A percentile compares a stretch with the other conserved stretches of the same genome.
phyloP scores from a whole-genome alignment of 2,888 invertebrate genomes.

The Apotomis capreana region DNA sequence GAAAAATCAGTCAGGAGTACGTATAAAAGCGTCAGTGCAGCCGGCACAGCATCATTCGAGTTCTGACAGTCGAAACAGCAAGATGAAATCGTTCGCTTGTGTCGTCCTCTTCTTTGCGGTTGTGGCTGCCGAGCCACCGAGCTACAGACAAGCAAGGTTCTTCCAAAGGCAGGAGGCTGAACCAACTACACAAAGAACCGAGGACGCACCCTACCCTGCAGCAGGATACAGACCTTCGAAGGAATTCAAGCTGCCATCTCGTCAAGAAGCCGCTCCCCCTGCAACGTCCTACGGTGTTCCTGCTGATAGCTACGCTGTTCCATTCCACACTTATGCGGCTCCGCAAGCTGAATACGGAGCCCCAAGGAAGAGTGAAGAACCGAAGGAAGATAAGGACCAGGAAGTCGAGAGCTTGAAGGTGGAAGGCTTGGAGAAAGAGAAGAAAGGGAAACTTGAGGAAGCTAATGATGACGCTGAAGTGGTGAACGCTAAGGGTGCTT shows the following conservation, averaged over 20 bases:
- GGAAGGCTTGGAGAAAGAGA: constrained; percentile 45
- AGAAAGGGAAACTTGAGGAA: constrained; percentile 57
- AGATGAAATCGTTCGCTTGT: constrained; percentile 70
- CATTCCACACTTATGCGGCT: constrained; percentile 65
- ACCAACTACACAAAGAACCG: constrained; percentile 50
- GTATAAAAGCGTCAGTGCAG: constrained; percentile 66
- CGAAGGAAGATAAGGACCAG: constrained; percentile 31
- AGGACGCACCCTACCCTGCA: constrained; percentile 68
- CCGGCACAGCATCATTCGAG: constrained; percentile 73
- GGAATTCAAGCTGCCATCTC: constrained; percentile 69
- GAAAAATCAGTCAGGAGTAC: constrained; percentile 54
- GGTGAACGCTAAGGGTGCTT: constrained; percentile 79
- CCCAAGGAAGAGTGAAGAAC: constrained; percentile 48
- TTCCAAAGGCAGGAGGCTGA: constrained; percentile 67
- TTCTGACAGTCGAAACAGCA: constrained; percentile 60
- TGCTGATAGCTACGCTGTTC: constrained; percentile 72
- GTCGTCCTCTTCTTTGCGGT: constrained; percentile 64
- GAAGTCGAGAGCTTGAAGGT: constrained; percentile 44
- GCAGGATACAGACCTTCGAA: constrained; percentile 69
- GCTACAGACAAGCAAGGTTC: constrained; percentile 61
- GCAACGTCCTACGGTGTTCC: constrained; percentile 71
- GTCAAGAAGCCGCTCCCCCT: constrained; percentile 65
- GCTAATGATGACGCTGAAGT: constrained; percentile 66
- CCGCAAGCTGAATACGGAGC: constrained; percentile 67
- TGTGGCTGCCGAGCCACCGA: constrained; percentile 69